A percentile compares a stretch with the other conserved stretches of the same genome.
Evolutionary conservation across 2,113 vertebrate species (phyloP).

Genomic region (Anser cygnoides): DNA sequence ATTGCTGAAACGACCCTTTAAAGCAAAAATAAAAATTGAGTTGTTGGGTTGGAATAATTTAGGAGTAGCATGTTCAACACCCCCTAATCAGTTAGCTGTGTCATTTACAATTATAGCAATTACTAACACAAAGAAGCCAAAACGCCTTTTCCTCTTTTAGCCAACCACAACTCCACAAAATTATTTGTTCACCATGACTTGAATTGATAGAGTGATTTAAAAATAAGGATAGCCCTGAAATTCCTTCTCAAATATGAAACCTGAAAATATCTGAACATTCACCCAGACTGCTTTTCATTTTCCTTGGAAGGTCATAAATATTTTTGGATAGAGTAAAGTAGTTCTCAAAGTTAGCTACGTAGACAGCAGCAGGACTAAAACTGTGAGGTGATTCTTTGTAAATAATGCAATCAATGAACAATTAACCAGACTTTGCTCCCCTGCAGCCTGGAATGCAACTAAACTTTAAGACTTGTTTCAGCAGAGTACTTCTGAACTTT

Average conservation of each 20-base stretch:
- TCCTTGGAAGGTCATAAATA: neutral
- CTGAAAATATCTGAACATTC: neutral
- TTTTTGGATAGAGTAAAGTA: neutral
- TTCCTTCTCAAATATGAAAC: neutral
- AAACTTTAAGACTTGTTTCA: neutral
- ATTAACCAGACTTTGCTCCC: neutral
- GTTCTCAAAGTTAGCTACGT: neutral
- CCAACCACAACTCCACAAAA: neutral
- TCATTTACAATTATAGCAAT: slow-evolving; percentile 30
- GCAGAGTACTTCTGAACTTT: neutral
- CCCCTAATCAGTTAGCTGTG: neutral
- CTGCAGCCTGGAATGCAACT: neutral
- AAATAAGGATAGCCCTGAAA: neutral
- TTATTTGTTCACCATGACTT: neutral
- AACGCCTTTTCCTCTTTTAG: neutral
- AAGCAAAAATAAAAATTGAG: neutral
- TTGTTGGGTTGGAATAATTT: neutral
- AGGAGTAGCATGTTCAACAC: neutral
- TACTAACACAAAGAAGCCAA: neutral
- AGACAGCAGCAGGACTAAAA: neutral
- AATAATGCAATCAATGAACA: neutral
- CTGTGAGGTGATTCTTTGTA: neutral
- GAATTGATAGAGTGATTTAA: neutral
- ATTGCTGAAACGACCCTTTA: slow-evolving; percentile 4
- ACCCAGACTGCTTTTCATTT: neutral